Percentiles rank a stretch among this genome's conserved stretches.
Conservation (phyloP, 1,140 invertebrate genomes). For the Trichonephila inaurata region DNA sequence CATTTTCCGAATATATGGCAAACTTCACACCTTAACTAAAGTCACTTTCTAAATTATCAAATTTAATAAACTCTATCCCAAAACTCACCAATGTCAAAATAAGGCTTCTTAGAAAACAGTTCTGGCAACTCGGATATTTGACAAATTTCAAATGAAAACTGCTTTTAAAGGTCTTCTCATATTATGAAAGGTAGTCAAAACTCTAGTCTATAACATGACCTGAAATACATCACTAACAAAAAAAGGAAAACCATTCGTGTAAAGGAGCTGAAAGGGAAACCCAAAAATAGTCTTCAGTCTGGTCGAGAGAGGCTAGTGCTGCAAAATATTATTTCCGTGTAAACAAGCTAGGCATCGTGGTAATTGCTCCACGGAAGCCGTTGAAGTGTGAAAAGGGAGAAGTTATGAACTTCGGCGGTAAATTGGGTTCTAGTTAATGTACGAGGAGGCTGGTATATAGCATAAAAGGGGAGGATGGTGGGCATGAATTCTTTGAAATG, state of each 20-base stretch:
- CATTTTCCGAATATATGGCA: too few species aligned
- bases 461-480: not conserved
- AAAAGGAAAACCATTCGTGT: not conserved
- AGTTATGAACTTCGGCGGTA: slow-evolving; percentile 50
- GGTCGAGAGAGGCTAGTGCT: not conserved
- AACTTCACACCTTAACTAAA: too few species aligned
- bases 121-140: too few species aligned
- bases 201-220: not conserved
- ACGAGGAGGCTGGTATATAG: not conserved
- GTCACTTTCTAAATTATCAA: too few species aligned
- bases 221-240: not conserved
- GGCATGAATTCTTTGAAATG: slow-evolving; percentile 66
- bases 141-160: too few species aligned
- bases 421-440: slow-evolving; percentile 50
- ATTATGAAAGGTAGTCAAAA: not conserved
- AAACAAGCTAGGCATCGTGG: not conserved
- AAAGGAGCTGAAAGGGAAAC: not conserved
- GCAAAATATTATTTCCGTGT: slow-evolving; percentile 22
- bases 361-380: slow-evolving; percentile 24
- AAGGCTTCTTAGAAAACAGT: too few species aligned
- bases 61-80: too few species aligned
- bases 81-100: too few species aligned
- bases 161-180: too few species aligned
- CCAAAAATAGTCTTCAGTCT: not conserved
- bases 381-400: slow-evolving; percentile 16